Conservation (phyloP, 2,113 vertebrate genomes). For the Nematolebias whitei region DNA sequence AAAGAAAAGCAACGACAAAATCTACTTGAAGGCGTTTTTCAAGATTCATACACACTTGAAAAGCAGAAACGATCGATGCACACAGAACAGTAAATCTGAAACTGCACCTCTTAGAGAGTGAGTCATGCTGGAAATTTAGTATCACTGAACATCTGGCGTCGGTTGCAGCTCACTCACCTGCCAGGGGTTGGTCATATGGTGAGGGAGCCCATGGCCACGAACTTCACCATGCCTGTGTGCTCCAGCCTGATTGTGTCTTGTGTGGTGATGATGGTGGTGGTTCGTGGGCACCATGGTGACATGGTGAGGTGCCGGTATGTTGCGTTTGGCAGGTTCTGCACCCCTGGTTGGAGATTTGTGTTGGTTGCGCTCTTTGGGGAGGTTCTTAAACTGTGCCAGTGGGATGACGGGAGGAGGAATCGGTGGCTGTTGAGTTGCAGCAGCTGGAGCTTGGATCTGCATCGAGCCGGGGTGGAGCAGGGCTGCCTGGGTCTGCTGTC, state of each 20-base stretch:
- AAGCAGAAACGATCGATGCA: conserved; percentile 7
- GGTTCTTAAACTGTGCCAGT: conserved; percentile 64
- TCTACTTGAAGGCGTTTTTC: conserved; percentile 31
- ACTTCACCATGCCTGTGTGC: conserved; percentile 32
- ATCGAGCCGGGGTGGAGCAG: conserved; percentile 50
- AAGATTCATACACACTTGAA: conserved; percentile 15
- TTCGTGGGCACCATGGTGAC: not conserved
- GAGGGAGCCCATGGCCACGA: conserved; percentile 13
- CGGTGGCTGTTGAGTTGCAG: conserved; percentile 40
- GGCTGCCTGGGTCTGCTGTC: conserved; percentile 70
- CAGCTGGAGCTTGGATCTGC: conserved; percentile 29
- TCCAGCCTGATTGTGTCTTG: conserved; percentile 24
- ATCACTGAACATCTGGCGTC: conserved; percentile 28
- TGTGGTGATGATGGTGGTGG: conserved; percentile 47
- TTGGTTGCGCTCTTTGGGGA: conserved; percentile 59
- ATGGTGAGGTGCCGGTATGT: conserved; percentile 33
- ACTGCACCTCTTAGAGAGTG: conserved; percentile 29
- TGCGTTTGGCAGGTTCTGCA: conserved; percentile 37
- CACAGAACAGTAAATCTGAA: conserved; percentile 23
- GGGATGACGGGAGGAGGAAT: conserved; percentile 70
- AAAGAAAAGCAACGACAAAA: conserved; percentile 7
- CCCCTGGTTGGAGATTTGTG: conserved; percentile 43
- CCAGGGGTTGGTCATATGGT: conserved; percentile 39
- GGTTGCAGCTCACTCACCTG: conserved; percentile 64
- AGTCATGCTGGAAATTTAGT: conserved; percentile 3